Evolutionary conservation across 2,888 invertebrate species (phyloP).

Genomic region (Diplazon laetatorius): DNA sequence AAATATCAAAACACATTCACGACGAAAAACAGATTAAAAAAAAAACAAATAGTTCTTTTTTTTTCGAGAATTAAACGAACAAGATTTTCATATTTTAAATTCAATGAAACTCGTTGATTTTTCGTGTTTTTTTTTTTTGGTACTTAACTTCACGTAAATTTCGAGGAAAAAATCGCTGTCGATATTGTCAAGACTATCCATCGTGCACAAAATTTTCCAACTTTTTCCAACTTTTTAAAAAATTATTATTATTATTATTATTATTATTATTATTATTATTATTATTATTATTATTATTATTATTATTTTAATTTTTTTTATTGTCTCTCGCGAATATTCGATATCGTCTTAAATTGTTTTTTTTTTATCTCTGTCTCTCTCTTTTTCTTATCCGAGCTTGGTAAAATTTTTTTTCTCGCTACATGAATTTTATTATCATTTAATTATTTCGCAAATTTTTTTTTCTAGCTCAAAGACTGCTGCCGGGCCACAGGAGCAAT

Average conservation of each 20-base stretch:
- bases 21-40: no score
- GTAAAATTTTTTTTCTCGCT: not conserved
- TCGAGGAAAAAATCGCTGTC: conserved; percentile 76
- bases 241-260: no score
- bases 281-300: no score
- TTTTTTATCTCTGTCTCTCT: not conserved
- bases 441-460: not conserved
- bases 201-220: conserved; percentile 59
- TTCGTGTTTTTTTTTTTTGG: conserved; percentile 41
- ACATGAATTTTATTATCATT: no score
- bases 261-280: no score
- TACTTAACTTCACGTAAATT: conserved; percentile 79
- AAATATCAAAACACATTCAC: no score
- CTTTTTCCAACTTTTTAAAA: no score
- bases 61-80: not conserved
- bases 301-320: not conserved
- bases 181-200: conserved; percentile 77
- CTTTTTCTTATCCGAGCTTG: not conserved
- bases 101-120: not conserved
- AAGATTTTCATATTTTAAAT: not conserved
- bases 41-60: no score
- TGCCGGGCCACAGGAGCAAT: conserved; percentile 24
- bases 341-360: not conserved
- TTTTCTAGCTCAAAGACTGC: not conserved
- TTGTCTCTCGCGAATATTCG: not conserved